Conservation (phyloP, 92 coral and sea anemone species). For the Heliopora coerulea region DNA sequence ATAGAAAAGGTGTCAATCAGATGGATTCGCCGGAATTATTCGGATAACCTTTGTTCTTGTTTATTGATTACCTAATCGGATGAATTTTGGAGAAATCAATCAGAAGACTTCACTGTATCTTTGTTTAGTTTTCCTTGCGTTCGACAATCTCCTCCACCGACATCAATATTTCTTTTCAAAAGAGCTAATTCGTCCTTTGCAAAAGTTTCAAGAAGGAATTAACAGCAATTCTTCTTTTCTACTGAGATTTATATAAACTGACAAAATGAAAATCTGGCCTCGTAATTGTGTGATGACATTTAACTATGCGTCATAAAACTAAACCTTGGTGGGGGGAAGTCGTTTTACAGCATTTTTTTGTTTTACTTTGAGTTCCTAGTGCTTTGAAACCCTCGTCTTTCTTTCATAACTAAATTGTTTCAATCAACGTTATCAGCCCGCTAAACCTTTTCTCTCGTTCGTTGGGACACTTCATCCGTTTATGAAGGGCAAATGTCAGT, state of each 20-base stretch:
- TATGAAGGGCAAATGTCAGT: conserved; percentile 38
- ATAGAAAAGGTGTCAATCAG: no score
- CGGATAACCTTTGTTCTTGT: no score
- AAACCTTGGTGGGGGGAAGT: no score
- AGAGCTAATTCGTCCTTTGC: not conserved
- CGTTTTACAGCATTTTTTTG: no score
- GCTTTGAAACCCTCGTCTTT: no score
- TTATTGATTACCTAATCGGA: no score
- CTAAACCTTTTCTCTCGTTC: not conserved
- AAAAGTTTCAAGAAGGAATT: not conserved
- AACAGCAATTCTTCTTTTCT: not conserved
- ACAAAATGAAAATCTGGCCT: conserved; percentile 9
- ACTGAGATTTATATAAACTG: conserved; percentile 14
- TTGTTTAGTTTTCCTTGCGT: not conserved
- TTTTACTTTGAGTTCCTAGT: no score
- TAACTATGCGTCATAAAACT: no score
- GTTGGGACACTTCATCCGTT: not conserved
- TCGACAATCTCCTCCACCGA: not conserved
- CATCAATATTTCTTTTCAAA: not conserved
- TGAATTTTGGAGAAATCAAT: not conserved
- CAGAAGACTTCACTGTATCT: not conserved
- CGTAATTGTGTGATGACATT: conserved; percentile 24
- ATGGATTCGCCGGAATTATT: no score
- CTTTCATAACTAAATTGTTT: no score
- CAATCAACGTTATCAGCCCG: no score